Conservation (phyloP, 2,797 vertebrate species). For the Parauchenoglanis punctatus region DNA sequence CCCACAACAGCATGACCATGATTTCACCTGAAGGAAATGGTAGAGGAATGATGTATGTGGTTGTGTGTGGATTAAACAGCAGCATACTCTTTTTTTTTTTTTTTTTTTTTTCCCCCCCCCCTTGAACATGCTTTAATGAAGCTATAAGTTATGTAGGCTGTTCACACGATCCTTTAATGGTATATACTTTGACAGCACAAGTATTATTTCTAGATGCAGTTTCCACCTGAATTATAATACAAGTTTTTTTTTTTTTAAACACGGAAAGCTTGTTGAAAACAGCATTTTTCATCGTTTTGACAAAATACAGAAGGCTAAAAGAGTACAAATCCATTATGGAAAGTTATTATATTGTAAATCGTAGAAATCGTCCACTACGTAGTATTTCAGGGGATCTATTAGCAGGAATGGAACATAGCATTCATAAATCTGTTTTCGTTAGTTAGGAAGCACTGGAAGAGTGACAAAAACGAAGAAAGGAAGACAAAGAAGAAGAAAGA, state of each 20-base stretch:
- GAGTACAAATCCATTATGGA: too few species aligned
- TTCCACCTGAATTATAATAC: not conserved
- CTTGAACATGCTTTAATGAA: not conserved
- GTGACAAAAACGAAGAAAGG: too few species aligned
- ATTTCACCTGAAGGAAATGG: constrained; percentile 28
- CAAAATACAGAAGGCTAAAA: too few species aligned
- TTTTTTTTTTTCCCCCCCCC: not conserved
- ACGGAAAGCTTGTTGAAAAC: too few species aligned
- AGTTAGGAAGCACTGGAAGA: too few species aligned
- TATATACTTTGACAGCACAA: not conserved
- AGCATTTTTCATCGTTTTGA: not conserved
- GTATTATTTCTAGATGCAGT: not conserved
- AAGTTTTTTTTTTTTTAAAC: not conserved
- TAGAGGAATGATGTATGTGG: not conserved
- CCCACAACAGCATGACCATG: not conserved
- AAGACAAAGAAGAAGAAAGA: too few species aligned
- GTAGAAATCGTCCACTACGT: too few species aligned
- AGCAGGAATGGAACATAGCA: too few species aligned
- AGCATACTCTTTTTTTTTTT: not conserved
- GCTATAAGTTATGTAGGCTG: not conserved
- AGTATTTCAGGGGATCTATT: too few species aligned
- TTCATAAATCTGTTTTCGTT: too few species aligned
- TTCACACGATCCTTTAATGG: not conserved
- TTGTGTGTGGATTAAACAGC: not conserved
- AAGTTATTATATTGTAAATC: too few species aligned